These are phyloP conservation scores for Zaprionus gabonicus DNA, from an alignment of 1,140 invertebrate genomes.

Conservation along the genomic window DNA sequence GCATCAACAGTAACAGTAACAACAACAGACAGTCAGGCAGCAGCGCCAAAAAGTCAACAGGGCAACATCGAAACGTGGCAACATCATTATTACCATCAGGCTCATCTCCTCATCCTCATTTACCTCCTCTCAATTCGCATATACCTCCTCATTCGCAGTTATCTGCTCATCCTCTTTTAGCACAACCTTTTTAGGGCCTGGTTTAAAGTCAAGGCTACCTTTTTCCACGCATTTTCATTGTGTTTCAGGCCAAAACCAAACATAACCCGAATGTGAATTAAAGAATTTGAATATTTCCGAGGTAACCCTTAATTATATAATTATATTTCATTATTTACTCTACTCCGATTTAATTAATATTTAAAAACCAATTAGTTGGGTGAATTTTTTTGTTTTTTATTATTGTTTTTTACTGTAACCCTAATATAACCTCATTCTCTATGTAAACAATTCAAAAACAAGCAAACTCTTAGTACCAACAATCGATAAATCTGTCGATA, in stretches of 20 bases:
- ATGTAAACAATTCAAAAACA: too few species aligned
- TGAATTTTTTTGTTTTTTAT: background rate
- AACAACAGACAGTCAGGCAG: constrained; percentile 11
- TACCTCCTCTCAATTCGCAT: background rate
- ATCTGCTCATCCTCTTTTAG: background rate
- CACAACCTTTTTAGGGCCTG: constrained; percentile 3
- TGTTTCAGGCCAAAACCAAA: background rate
- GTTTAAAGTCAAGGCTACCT: constrained; percentile 56
- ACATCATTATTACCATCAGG: constrained; percentile 15
- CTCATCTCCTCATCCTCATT: background rate
- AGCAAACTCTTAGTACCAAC: too few species aligned
- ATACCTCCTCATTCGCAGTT: background rate
- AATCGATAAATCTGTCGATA: too few species aligned
- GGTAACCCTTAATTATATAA: background rate
- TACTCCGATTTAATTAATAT: background rate
- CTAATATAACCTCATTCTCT: too few species aligned
- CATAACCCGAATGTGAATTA: background rate
- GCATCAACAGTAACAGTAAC: constrained; percentile 3
- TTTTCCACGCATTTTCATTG: constrained; percentile 38
- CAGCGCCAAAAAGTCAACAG: constrained; percentile 27
- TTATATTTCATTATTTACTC: background rate
- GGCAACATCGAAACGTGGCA: constrained; percentile 28
- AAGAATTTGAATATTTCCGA: background rate
- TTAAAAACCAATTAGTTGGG: background rate
- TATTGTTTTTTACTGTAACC: background rate